These are phyloP conservation scores for Neomorphus geoffroyi DNA, from an alignment of 2,797 vertebrate species.

Conservation along the genomic window DNA sequence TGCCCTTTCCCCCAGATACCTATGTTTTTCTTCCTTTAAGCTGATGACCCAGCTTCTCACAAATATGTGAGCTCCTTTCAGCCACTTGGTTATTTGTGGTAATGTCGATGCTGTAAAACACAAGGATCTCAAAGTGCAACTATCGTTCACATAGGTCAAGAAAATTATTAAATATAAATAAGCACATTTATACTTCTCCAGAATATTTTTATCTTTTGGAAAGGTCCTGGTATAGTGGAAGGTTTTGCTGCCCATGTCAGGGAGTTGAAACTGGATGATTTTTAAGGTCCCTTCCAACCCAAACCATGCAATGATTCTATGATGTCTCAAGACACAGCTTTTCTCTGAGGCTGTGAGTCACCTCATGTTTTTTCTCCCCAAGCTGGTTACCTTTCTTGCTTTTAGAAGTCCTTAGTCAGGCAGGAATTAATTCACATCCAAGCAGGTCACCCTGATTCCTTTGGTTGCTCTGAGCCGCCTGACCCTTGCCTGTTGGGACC, in stretches of 20 bases:
- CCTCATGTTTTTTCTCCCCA: neutral
- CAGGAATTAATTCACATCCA: neutral
- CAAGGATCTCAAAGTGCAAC: neutral
- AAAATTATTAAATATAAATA: neutral
- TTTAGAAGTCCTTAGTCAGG: neutral
- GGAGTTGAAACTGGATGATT: no score
- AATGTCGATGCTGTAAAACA: accelerated
- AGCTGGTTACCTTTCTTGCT: neutral
- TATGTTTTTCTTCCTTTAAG: neutral
- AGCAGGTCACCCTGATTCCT: neutral
- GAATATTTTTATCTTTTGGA: neutral
- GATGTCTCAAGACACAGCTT: neutral
- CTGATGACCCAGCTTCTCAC: neutral
- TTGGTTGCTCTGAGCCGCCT: neutral
- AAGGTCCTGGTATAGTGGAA: neutral
- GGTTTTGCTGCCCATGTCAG: no score
- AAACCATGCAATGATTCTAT: no score
- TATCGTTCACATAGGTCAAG: neutral
- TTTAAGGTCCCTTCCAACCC: no score
- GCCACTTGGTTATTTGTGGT: neutral
- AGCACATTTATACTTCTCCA: neutral
- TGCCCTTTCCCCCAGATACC: neutral
- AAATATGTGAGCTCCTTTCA: neutral
- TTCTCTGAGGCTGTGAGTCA: neutral
- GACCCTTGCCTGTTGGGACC: no score